Base-by-base conservation (phyloP, 2,797 vertebrate species). In the Borostomias antarcticus region DNA sequence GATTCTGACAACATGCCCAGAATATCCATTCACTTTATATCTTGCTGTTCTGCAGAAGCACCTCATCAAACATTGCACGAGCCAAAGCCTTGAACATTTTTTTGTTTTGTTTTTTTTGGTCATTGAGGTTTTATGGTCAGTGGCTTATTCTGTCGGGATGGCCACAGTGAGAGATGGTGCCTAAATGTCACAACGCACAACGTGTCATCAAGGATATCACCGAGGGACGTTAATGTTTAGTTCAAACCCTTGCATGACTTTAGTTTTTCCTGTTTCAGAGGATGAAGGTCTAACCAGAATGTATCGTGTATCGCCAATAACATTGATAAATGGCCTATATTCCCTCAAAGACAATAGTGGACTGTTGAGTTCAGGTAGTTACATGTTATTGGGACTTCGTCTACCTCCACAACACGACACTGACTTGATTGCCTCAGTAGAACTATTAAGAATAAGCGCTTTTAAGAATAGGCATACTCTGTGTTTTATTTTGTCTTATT, bases 311-410 rank as follows among this genome's bases (percentile, higher is more conserved):
- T 5, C n/a, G 32, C 32, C 32, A 53, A 54, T 30, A 5, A 59
- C 51, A 26, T 28, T 57, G 0, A 15, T 50, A 57, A 35, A 35
- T 28, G 13, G 54, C 57, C 19, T 28, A 35, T 53, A 13, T 48
- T 62, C 58, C 13, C 32, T 45, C 45, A 66, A 66, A 70, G 75
- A 85, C 75, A 60, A 86, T 70, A 88, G 82, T 76, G 63, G 79
- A 92, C 95, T 96, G 94, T 87, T 90, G 91, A 95, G 93, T 96
- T 96, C 96, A 97, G 95, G 96, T 97, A 98, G 95, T 97, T 95
- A 96, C 94, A 94, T 97, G 95, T 97, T 97, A 95, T 96, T 97
- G 1, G 95, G 94, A 94, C 93, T 96, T 83, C 85, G 84, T 78
- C 83, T 92, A 91, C 82, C 93, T 93, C 95, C 94, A 94, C 95